phyloP scores from a whole-genome alignment of 2,113 vertebrate genomes.

The Chloroceryle aenea region DNA sequence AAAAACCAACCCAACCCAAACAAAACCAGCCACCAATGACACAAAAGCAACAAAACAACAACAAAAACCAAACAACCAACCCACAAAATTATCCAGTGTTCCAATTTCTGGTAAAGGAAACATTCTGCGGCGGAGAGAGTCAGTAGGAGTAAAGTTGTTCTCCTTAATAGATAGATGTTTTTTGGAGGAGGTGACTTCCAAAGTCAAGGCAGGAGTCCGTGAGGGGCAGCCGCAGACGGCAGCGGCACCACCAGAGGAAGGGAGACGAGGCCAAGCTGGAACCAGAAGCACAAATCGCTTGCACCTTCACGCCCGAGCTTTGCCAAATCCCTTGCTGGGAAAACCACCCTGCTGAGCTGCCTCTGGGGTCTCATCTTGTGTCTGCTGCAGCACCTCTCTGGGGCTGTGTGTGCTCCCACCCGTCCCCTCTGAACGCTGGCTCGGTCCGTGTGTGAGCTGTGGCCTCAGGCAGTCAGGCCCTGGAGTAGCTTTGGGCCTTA shows the following conservation, averaged over 20 bases:
- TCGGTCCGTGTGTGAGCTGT: accelerated
- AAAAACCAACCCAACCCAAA: too few relatives aligned
- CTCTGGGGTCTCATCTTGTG: not conserved
- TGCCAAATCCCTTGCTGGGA: not conserved
- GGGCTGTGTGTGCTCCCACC: accelerated
- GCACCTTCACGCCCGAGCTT: not conserved
- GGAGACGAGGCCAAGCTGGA: not conserved
- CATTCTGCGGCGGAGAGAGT: not conserved
- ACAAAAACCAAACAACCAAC: accelerated
- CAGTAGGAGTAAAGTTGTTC: not conserved
- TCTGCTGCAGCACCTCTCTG: not conserved
- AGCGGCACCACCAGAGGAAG: not conserved
- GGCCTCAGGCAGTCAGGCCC: accelerated
- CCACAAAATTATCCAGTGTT: not conserved
- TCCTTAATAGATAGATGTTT: not conserved
- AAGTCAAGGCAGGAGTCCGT: not conserved
- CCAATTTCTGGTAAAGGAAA: not conserved
- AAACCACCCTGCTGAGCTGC: not conserved
- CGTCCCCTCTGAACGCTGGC: accelerated
- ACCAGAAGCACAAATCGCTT: not conserved
- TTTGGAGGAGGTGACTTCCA: not conserved
- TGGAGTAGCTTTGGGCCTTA: not conserved
- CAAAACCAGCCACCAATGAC: not conserved
- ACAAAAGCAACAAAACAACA: not conserved
- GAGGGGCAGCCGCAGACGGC: not conserved